These are phyloP conservation scores for Dendrocincla tyrannina DNA, from an alignment of 2,797 vertebrate species.

Conservation along the genomic window DNA sequence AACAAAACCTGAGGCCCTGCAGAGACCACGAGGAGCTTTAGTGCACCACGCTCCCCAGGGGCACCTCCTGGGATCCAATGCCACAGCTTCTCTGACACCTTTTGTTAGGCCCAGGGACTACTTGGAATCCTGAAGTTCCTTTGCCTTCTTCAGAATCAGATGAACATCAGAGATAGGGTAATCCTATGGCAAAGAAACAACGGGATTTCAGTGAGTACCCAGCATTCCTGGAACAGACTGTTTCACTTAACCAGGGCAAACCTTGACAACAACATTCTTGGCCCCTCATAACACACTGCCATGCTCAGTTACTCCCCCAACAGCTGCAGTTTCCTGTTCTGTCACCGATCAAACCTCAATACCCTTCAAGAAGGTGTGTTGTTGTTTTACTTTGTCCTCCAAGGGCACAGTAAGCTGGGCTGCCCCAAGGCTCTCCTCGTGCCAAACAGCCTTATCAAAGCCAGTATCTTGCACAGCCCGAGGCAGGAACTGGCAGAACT, in stretches of 20 bases:
- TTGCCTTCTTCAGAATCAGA: slow-evolving; percentile 92
- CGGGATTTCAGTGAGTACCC: not conserved
- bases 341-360: not conserved
- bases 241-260: not conserved
- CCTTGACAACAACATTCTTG: not conserved
- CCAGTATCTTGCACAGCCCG: not conserved
- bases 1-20: slow-evolving; percentile 5
- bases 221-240: not conserved
- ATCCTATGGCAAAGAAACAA: slow-evolving; percentile 78
- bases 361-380: not conserved
- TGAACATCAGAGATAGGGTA: slow-evolving; percentile 96
- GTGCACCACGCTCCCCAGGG: not conserved
- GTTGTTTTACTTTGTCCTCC: not conserved
- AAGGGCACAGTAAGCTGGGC: not conserved
- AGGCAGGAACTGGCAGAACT: not conserved
- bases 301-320: not conserved
- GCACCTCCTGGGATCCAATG: not conserved
- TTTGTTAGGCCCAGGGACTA: slow-evolving; percentile 63
- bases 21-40: not conserved
- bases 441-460: not conserved
- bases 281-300: not conserved
- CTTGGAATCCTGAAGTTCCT: slow-evolving; percentile 90
- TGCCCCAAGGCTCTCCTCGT: not conserved
- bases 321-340: not conserved
- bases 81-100: not conserved